phyloP scores from a whole-genome alignment of 2,113 vertebrate genomes.

The Sarotherodon lohbergeri region DNA sequence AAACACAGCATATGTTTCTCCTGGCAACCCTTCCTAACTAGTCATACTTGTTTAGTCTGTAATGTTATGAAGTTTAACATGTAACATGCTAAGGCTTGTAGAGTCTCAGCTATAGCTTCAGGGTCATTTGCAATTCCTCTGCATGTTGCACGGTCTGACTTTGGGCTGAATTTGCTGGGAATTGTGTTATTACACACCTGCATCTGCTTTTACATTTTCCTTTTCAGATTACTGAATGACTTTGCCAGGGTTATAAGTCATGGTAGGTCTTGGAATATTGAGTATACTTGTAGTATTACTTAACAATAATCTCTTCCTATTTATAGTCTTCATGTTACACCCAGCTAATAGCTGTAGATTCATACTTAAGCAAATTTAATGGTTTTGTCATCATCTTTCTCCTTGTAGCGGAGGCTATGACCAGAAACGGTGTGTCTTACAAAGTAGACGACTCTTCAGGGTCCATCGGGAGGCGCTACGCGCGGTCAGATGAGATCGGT shows the following conservation, averaged over 20 bases:
- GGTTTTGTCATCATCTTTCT: neutral
- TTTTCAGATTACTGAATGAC: neutral
- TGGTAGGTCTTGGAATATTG: neutral
- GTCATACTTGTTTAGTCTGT: neutral
- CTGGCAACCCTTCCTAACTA: neutral
- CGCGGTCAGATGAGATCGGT: slow-evolving; percentile 90
- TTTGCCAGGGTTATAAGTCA: neutral
- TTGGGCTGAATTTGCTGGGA: neutral
- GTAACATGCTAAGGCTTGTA: neutral
- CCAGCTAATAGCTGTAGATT: neutral
- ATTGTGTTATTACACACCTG: neutral
- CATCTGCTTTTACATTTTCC: neutral
- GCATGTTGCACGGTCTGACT: neutral
- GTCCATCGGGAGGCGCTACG: slow-evolving; percentile 91
- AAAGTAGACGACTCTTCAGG: slow-evolving; percentile 94
- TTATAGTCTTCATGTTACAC: neutral
- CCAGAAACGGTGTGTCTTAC: slow-evolving; percentile 83
- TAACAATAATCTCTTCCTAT: neutral
- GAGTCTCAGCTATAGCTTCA: neutral
- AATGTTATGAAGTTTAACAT: neutral
- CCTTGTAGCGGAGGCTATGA: slow-evolving; percentile 83
- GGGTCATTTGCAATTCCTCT: neutral
- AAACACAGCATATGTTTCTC: neutral
- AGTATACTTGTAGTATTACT: neutral
- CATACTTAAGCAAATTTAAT: neutral